These are phyloP conservation scores for Microcebus murinus DNA, from an alignment of 2,113 vertebrate species.

Conservation along the genomic window DNA sequence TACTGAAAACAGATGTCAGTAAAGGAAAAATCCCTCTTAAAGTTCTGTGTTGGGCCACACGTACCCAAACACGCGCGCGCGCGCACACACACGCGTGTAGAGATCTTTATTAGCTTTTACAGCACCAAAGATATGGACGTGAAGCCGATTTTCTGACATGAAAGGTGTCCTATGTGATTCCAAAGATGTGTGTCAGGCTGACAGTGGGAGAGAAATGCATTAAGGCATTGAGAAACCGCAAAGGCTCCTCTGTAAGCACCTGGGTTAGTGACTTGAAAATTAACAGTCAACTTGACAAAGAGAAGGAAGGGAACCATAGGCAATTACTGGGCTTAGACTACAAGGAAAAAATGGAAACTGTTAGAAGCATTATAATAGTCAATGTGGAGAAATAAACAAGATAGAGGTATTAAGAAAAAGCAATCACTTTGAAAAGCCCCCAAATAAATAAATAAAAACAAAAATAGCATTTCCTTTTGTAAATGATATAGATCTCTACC, in stretches of 20 bases:
- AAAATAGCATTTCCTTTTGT: not conserved
- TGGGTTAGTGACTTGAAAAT: not conserved
- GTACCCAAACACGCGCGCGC: not conserved
- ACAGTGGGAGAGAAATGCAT: not conserved
- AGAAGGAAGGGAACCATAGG: not conserved
- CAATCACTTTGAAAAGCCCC: constrained; percentile 38
- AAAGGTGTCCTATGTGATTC: not conserved
- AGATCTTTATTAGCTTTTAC: not conserved
- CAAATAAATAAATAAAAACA: constrained; percentile 34
- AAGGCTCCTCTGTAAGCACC: not conserved
- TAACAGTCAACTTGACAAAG: not conserved
- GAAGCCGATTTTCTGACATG: not conserved
- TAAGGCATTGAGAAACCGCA: not conserved
- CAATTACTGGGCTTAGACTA: not conserved
- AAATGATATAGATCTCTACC: not conserved
- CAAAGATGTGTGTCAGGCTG: not conserved
- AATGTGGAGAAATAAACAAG: constrained; percentile 35
- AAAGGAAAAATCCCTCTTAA: not conserved
- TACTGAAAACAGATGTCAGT: not conserved
- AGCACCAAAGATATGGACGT: not conserved
- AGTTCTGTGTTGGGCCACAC: rapidly evolving
- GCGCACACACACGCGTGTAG: too few relatives aligned
- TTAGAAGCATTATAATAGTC: constrained; percentile 40
- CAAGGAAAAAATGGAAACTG: not conserved
- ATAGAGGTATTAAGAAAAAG: not conserved